Evolutionary conservation across 2,888 invertebrate genomes (phyloP), one percentile per base, ranked within the genome.

Genomic region (Mesorhabditis belari): DNA sequence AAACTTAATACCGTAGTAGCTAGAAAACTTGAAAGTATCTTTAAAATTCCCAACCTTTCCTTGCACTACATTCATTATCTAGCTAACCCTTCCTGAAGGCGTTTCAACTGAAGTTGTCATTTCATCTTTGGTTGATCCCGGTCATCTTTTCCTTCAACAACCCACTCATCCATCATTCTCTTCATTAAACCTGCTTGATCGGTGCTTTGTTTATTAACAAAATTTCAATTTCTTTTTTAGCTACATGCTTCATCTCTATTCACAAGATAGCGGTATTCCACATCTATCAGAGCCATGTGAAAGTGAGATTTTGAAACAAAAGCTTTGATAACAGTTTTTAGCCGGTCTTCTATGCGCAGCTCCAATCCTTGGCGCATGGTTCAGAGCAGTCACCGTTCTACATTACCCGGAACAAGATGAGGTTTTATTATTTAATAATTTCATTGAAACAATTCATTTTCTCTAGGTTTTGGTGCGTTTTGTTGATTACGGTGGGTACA

Each of bases 401-500:
- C 88, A 88, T 67, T 87, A 87, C 66, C 72, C 72, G 26, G 80
- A 82, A 1, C 68, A 70, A 19, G 84, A 85, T 61, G 87, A 87
- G 50, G 89, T 89, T 35, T 35, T 35, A 35, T 17, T 35, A 35
- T 35, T 17, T 17, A n/a, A 9, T n/a, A 35, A 9, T 35, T 35
- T 35, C 12, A 35, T 35, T 9, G 12, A 35, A 17, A n/a, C 44
- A 35, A 35, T 17, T 35, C 44, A 35, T n/a, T n/a, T n/a, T n/a
- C n/a, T n/a, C n/a, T n/a, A 87, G 28, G 89, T 90, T 74, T 86
- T 91, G 69, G 88, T 94, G 61, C 89, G 89, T 83, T 88, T 91
- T 82, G 88, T 96, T 56, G 98, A 98, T 85, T 92, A 91, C 79
- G 98, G 98, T 56, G 96, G 96, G 57, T 95, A 90, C 83, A 87